Conservation (phyloP, 2,113 vertebrate genomes). For the Indri indri region DNA sequence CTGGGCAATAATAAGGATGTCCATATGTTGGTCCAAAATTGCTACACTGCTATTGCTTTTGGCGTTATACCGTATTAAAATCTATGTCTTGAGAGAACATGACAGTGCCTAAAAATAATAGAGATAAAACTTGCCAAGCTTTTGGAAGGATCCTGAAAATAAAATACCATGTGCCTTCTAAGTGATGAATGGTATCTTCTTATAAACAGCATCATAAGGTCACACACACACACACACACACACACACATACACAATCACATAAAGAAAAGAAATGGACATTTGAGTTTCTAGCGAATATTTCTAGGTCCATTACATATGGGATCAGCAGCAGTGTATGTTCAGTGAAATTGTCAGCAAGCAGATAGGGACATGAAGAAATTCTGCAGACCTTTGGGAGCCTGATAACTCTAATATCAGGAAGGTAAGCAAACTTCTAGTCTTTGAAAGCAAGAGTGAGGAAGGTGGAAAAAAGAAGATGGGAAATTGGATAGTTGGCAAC, state of each 20-base stretch:
- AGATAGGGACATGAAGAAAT: background rate
- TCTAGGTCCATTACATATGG: slow-evolving; percentile 28
- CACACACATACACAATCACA: background rate
- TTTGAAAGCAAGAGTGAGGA: slow-evolving; percentile 40
- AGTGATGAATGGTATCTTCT: slow-evolving; percentile 60
- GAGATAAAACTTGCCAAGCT: slow-evolving; percentile 29
- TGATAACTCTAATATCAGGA: background rate
- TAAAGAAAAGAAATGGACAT: slow-evolving; percentile 67
- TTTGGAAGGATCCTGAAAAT: slow-evolving; percentile 39
- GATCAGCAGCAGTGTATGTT: slow-evolving; percentile 33
- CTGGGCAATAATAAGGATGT: background rate
- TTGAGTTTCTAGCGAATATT: slow-evolving; percentile 63
- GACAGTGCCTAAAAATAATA: slow-evolving; percentile 50
- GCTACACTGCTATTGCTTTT: slow-evolving; percentile 11
- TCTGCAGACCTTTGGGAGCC: slow-evolving; percentile 24
- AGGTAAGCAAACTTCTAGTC: background rate
- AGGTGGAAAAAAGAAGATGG: background rate
- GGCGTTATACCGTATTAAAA: slow-evolving; percentile 26
- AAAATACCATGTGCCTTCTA: slow-evolving; percentile 50
- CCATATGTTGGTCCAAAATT: slow-evolving; percentile 30
- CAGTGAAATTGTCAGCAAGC: slow-evolving; percentile 54
- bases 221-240: background rate
- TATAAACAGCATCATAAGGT: slow-evolving; percentile 44
- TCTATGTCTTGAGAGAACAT: slow-evolving; percentile 11
- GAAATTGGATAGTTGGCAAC: background rate